These are phyloP conservation scores for Brachypteracias leptosomus DNA, from an alignment of 2,113 vertebrate species.

Conservation along the genomic window DNA sequence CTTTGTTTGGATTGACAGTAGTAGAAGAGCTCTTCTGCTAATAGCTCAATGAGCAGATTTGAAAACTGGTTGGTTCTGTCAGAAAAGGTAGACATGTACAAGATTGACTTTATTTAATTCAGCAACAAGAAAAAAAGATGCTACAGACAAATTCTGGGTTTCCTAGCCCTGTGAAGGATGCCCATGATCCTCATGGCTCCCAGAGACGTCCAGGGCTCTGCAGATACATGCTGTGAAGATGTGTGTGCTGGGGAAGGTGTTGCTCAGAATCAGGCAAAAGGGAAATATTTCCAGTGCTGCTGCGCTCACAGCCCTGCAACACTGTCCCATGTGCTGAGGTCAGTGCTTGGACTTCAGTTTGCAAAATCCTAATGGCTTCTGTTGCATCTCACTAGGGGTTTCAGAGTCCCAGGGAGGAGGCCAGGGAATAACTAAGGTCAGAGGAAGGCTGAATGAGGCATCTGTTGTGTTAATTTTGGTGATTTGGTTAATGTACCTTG, in stretches of 20 bases:
- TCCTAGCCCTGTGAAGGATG: background rate
- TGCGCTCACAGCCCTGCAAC: background rate
- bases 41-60: background rate
- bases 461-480: background rate
- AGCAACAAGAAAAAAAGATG: rapidly evolving
- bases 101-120: background rate
- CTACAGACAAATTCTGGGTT: background rate
- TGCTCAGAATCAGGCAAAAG: background rate
- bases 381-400: rapidly evolving
- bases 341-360: background rate
- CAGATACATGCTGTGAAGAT: background rate
- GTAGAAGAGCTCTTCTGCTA: background rate
- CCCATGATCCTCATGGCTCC: rapidly evolving
- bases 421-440: background rate
- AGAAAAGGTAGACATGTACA: background rate
- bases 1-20: background rate
- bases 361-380: background rate
- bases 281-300: background rate
- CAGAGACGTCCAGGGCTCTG: background rate
- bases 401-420: background rate
- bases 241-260: background rate
- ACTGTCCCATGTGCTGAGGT: rapidly evolving
- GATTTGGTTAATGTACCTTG: background rate
- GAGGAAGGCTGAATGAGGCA: background rate
- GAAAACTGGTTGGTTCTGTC: background rate